Percentiles rank a stretch among this genome's conserved stretches.
phyloP scores from a whole-genome alignment of 1,140 invertebrate genomes.

The Caerostris darwini region DNA sequence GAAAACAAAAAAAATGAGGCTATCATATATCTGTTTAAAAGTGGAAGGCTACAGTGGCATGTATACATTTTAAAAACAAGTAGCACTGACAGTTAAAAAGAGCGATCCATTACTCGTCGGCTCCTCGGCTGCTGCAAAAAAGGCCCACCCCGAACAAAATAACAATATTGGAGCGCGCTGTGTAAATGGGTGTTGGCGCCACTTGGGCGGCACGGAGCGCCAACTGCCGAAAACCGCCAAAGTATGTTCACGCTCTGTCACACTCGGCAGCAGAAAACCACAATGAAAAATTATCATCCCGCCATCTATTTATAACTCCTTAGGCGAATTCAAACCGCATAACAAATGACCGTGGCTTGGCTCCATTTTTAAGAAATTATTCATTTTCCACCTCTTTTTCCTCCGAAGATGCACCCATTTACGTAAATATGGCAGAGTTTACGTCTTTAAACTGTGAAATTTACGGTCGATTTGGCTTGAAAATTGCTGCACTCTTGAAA shows the following conservation, averaged over 20 bases:
- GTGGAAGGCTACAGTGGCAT: neutral
- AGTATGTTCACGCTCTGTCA: conserved; percentile 74
- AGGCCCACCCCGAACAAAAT: conserved; percentile 29
- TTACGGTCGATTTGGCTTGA: neutral
- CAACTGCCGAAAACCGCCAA: conserved; percentile 66
- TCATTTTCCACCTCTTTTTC: conserved; percentile 1
- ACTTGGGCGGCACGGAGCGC: conserved; percentile 57
- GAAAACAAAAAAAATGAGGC: too few relatives aligned
- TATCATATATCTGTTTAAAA: too few relatives aligned
- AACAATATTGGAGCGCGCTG: conserved; percentile 15
- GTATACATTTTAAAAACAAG: conserved; percentile 11
- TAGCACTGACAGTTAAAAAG: neutral
- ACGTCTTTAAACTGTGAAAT: neutral
- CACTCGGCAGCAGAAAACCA: conserved; percentile 36
- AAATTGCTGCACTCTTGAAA: neutral
- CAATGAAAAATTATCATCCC: conserved; percentile 72
- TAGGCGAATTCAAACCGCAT: conserved; percentile 59
- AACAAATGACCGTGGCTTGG: conserved; percentile 31
- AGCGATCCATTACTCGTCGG: conserved; percentile 1
- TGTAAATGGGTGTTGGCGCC: conserved; percentile 61
- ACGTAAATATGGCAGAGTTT: neutral
- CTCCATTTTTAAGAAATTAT: conserved; percentile 21
- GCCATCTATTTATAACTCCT: conserved; percentile 47
- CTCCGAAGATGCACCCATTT: neutral
- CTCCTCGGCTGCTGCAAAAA: neutral